Percentiles rank a stretch among this genome's conserved stretches.
Conservation (phyloP, 2,113 vertebrate species). For the Corydoras sp. region DNA sequence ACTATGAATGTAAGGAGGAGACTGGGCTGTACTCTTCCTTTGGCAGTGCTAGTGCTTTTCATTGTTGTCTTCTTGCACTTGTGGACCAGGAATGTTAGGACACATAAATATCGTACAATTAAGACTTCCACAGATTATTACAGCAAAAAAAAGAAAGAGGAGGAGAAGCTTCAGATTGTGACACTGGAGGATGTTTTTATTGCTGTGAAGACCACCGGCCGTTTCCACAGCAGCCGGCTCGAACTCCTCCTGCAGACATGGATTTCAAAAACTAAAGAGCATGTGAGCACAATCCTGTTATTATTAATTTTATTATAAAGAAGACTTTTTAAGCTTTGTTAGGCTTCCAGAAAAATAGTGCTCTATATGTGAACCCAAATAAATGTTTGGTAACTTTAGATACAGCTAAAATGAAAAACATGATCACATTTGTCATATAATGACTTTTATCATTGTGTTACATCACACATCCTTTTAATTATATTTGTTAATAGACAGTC, state of each 20-base stretch:
- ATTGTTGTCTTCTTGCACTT: slow-evolving; percentile 58
- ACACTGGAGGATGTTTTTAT: slow-evolving; percentile 74
- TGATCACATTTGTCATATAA: too few relatives aligned
- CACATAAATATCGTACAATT: not conserved
- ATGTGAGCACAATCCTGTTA: slow-evolving; percentile 61
- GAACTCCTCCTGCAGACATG: slow-evolving; percentile 82
- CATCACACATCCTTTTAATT: too few relatives aligned
- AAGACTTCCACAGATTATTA: not conserved
- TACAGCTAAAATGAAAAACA: too few relatives aligned
- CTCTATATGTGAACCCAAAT: too few relatives aligned
- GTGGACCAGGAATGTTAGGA: slow-evolving; percentile 28
- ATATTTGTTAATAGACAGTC: too few relatives aligned
- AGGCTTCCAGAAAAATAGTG: too few relatives aligned
- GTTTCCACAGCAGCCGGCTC: slow-evolving; percentile 79
- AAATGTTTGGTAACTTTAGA: too few relatives aligned
- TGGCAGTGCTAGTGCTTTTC: slow-evolving; percentile 52
- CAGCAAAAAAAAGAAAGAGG: not conserved
- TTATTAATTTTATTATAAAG: too few relatives aligned
- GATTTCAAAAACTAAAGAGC: slow-evolving; percentile 77
- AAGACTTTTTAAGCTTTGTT: too few relatives aligned
- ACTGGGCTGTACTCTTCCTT: slow-evolving; percentile 43
- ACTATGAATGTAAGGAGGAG: slow-evolving; percentile 11
- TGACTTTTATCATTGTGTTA: too few relatives aligned
- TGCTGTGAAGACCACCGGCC: slow-evolving; percentile 80
- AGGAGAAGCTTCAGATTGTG: slow-evolving; percentile 37